Evolutionary conservation across 1,140 invertebrate genomes (phyloP).

Genomic region (Phenacoccus solenopsis): DNA sequence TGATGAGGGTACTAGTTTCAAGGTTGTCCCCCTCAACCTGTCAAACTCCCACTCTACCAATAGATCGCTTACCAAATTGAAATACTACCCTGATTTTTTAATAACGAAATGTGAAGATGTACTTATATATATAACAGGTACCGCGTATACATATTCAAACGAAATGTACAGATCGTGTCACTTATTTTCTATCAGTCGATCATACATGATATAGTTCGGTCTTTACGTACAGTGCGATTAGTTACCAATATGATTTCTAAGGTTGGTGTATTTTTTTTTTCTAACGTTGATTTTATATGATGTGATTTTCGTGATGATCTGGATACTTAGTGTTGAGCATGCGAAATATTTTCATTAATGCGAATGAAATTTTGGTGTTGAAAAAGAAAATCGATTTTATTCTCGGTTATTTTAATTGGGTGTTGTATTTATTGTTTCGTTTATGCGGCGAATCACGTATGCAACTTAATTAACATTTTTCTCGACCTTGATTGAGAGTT

Average conservation of each 20-base stretch:
- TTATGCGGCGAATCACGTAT: background rate
- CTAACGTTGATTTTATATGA: too few relatives aligned
- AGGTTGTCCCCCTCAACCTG: conserved; percentile 2
- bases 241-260: background rate
- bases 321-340: too few relatives aligned
- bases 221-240: background rate
- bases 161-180: background rate
- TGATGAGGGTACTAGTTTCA: conserved; percentile 4
- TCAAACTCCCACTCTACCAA: background rate
- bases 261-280: background rate
- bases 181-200: background rate
- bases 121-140: conserved; percentile 3
- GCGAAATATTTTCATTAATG: too few relatives aligned
- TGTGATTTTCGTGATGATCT: too few relatives aligned
- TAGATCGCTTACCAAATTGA: background rate
- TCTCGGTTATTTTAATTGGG: background rate
- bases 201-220: background rate
- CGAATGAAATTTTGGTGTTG: too few relatives aligned
- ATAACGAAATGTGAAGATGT: background rate
- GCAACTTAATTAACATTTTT: background rate
- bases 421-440: too few relatives aligned
- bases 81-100: conserved; percentile 11
- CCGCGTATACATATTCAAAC: background rate
- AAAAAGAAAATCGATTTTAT: too few relatives aligned
- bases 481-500: too few relatives aligned